Base-by-base conservation (phyloP, 2,797 vertebrate species). In the Halcyon smyrnensis region DNA sequence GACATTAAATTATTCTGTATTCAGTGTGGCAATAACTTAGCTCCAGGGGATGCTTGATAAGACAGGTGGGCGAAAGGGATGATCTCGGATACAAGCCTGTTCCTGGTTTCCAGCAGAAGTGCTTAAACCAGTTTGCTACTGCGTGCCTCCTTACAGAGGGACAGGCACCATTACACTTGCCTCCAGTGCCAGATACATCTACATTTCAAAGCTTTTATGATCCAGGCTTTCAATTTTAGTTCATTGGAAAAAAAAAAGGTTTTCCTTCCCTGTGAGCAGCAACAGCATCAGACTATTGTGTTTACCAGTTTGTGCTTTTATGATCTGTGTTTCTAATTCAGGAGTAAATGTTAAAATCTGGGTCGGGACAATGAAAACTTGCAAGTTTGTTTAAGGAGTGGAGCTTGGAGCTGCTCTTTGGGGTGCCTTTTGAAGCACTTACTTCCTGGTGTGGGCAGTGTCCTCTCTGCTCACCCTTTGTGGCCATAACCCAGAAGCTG, bases 291-390 rank as follows among this genome's bases (percentile, higher is more conserved):
- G 95, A 80, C 85, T 46, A 34, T 83, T 57, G 57, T 70, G 8
- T 80, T 92, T 77, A 43, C 27, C 32, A 36, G 9, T 48, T 95
- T 84, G 90, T 76, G 73, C 50, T 93, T 97, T 97, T 85, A 36
- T 81, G 91, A 96, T 97, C 80, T 12, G 10, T 67, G 17, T 93
- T 95, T 93, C 83, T 50, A 91, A 85, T 75, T 95, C 74, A 51
- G 39, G 88, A 50, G 10, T 6, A 4, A 86, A 63, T 28, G 8
- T 50, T 84, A 43, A 84, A 89, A 89, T 74, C 56, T 83, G 60
- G 41, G 70, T 81, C 30, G 88, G 64, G 64, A 75, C 23, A 65
- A 60, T 5, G 60, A 46, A 69, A 57, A 76, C 36, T 73, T 4
- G 2, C 20, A 56, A 56, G 54, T 5, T 32, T 12, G 53, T 50